These are phyloP conservation scores for Xiphorhynchus elegans DNA, from an alignment of 2,113 vertebrate genomes.

Conservation along the genomic window DNA sequence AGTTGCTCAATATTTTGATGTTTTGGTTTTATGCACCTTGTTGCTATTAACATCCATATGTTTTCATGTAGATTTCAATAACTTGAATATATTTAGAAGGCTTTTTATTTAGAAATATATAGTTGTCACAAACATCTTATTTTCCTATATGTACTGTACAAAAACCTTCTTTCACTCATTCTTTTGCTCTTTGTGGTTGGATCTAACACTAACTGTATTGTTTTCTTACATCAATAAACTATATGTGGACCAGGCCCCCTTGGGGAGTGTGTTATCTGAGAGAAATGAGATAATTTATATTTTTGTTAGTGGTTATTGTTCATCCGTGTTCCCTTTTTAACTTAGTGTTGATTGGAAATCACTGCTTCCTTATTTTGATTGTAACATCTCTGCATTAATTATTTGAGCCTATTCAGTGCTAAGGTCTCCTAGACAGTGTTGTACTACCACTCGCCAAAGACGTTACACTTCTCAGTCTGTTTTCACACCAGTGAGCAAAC, in stretches of 20 bases:
- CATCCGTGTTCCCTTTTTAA: slow-evolving; percentile 49
- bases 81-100: slow-evolving; percentile 81
- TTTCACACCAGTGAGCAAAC: slow-evolving; percentile 52
- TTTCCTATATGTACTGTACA: slow-evolving; percentile 83
- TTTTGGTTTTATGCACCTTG: slow-evolving; percentile 88
- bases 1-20: slow-evolving; percentile 81
- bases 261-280: slow-evolving; percentile 71
- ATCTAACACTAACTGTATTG: slow-evolving; percentile 94
- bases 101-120: slow-evolving; percentile 79
- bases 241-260: slow-evolving; percentile 88
- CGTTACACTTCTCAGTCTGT: background rate
- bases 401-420: slow-evolving; percentile 46
- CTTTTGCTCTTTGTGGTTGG: slow-evolving; percentile 83
- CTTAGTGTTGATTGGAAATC: slow-evolving; percentile 42
- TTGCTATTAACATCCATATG: slow-evolving; percentile 82
- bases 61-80: slow-evolving; percentile 81
- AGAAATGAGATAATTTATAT: slow-evolving; percentile 64
- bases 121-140: slow-evolving; percentile 78
- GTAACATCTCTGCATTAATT: slow-evolving; percentile 23
- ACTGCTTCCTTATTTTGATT: slow-evolving; percentile 30
- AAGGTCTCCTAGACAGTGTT: slow-evolving; percentile 47
- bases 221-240: slow-evolving; percentile 93
- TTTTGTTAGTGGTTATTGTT: slow-evolving; percentile 66
- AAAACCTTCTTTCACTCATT: slow-evolving; percentile 77
- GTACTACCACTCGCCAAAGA: slow-evolving; percentile 57